Percentiles rank a stretch among this genome's conserved stretches.
These are phyloP conservation scores for Tauraco erythrolophus DNA, from an alignment of 2,113 vertebrate genomes.

Conservation along the genomic window DNA sequence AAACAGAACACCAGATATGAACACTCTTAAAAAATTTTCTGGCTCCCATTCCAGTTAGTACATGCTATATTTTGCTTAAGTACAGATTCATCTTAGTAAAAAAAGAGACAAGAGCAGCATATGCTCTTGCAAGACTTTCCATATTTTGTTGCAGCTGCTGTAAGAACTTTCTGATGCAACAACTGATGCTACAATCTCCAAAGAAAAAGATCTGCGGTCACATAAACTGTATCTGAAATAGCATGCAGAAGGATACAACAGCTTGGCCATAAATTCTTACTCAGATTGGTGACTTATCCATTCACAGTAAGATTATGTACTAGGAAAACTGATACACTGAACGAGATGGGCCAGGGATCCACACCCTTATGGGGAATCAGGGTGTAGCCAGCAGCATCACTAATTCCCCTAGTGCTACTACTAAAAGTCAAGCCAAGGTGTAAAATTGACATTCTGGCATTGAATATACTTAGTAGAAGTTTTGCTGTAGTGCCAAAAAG, in stretches of 20 bases:
- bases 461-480: neutral
- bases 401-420: neutral
- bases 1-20: constrained; percentile 9
- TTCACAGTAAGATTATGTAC: neutral
- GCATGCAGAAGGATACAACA: neutral
- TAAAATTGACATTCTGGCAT: neutral
- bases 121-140: constrained; percentile 27
- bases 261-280: neutral
- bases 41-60: neutral
- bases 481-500: neutral
- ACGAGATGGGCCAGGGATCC: neutral
- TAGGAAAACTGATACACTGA: neutral
- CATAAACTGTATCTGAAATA: neutral
- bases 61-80: neutral
- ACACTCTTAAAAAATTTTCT: neutral
- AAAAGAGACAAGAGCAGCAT: neutral
- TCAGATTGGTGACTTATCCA: neutral
- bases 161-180: neutral
- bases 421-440: neutral
- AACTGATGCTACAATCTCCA: neutral
- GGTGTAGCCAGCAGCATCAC: neutral
- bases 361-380: neutral
- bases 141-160: constrained; percentile 49
- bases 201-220: neutral
- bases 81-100: neutral